phyloP scores from a whole-genome alignment of 1,140 invertebrate genomes.

The Orius insidiosus region DNA sequence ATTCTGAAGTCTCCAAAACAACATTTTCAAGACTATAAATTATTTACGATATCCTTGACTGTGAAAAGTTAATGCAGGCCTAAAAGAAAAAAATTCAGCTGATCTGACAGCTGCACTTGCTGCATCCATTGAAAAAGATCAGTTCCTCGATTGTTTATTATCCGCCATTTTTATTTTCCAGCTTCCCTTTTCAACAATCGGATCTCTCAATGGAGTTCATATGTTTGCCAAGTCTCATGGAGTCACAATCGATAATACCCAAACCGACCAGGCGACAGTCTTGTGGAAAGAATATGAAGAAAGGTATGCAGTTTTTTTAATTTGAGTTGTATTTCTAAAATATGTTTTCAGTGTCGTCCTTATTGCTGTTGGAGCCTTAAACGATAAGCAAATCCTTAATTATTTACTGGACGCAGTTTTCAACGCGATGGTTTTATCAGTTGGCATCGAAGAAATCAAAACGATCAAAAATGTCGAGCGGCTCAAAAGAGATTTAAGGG shows the following conservation, averaged over 20 bases:
- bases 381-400: constrained; percentile 38
- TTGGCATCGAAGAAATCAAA: constrained; percentile 58
- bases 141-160: constrained; percentile 10
- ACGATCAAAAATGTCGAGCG: constrained; percentile 57
- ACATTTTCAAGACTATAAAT: constrained; percentile 7
- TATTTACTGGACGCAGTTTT: constrained; percentile 51
- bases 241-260: constrained; percentile 41
- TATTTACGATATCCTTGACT: too few relatives aligned
- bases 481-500: constrained; percentile 57
- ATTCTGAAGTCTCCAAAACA: background rate
- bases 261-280: constrained; percentile 47
- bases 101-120: too few relatives aligned
- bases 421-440: constrained; percentile 53
- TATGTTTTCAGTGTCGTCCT: constrained; percentile 40
- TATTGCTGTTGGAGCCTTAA: constrained; percentile 45
- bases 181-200: constrained; percentile 60
- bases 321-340: too few relatives aligned
- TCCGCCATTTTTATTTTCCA: constrained; percentile 26
- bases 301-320: constrained; percentile 30
- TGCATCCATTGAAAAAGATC: too few relatives aligned
- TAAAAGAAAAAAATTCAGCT: too few relatives aligned
- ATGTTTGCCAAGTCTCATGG: constrained; percentile 61
- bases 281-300: constrained; percentile 59
- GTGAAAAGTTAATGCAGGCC: background rate
- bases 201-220: constrained; percentile 67